Evolutionary conservation across 2,113 vertebrate species (phyloP).

Genomic region (Sciurus niger): DNA sequence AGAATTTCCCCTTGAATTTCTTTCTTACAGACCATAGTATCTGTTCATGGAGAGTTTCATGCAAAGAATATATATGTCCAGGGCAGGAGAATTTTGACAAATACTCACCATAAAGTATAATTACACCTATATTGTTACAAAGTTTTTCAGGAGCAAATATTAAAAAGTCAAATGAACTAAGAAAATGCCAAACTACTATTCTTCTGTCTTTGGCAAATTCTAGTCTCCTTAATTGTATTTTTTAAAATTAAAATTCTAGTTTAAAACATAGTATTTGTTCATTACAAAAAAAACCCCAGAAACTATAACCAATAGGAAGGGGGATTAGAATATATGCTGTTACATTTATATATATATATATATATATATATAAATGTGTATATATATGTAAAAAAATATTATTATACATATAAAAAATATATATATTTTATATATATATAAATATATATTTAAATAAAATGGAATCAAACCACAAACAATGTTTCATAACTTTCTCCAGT

Average conservation of each 20-base stretch:
- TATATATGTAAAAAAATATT: too few species aligned
- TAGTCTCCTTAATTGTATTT: slow-evolving; percentile 12
- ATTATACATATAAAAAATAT: too few species aligned
- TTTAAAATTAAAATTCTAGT: slow-evolving; percentile 56
- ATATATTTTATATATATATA: too few species aligned
- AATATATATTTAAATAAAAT: too few species aligned
- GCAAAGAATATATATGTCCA: not conserved
- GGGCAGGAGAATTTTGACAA: not conserved
- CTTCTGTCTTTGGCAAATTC: slow-evolving; percentile 49
- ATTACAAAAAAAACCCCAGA: not conserved
- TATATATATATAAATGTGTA: too few species aligned
- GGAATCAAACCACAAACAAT: too few species aligned
- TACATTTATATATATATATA: too few species aligned
- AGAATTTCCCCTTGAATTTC: slow-evolving; percentile 30
- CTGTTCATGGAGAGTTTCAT: not conserved
- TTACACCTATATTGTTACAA: not conserved
- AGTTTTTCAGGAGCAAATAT: not conserved
- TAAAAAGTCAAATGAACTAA: slow-evolving; percentile 52
- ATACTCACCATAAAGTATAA: not conserved
- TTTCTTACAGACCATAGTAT: not conserved
- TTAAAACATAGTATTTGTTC: slow-evolving; percentile 12
- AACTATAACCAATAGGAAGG: not conserved
- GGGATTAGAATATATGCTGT: too few species aligned
- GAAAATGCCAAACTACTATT: not conserved
- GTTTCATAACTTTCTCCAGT: too few species aligned